Conservation (phyloP, 2,797 vertebrate genomes). For the Staurois parvus region DNA sequence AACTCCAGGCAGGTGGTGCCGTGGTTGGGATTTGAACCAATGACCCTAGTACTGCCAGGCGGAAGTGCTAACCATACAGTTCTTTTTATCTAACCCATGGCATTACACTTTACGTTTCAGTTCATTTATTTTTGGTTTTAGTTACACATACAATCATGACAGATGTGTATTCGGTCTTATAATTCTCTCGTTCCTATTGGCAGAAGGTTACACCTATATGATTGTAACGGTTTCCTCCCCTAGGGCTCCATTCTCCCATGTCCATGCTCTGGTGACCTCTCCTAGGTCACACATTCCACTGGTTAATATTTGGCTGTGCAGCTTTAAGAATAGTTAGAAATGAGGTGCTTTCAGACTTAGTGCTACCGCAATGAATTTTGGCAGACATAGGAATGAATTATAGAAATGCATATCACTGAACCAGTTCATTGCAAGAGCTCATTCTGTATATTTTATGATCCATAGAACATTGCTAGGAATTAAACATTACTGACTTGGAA, state of each 20-base stretch:
- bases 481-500: neutral
- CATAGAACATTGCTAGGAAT: neutral
- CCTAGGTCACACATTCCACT: slow-evolving; percentile 23
- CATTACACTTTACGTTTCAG: neutral
- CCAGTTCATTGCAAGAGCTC: neutral
- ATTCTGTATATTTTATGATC: neutral
- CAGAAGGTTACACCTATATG: neutral
- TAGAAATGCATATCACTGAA: neutral
- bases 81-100: no score
- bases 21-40: no score
- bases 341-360: neutral
- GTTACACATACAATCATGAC: neutral
- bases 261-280: slow-evolving; percentile 11
- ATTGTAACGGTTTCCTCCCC: neutral
- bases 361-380: no score
- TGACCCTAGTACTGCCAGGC: no score
- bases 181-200: neutral
- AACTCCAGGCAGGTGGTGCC: no score
- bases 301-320: slow-evolving; percentile 50
- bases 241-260: slow-evolving; percentile 12
- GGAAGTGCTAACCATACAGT: no score
- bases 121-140: neutral
- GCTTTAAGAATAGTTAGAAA: neutral
- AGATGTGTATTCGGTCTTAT: neutral
- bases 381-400: neutral